Conservation (phyloP, 2,797 vertebrate genomes). For the Enteromius unitaeniatus region DNA sequence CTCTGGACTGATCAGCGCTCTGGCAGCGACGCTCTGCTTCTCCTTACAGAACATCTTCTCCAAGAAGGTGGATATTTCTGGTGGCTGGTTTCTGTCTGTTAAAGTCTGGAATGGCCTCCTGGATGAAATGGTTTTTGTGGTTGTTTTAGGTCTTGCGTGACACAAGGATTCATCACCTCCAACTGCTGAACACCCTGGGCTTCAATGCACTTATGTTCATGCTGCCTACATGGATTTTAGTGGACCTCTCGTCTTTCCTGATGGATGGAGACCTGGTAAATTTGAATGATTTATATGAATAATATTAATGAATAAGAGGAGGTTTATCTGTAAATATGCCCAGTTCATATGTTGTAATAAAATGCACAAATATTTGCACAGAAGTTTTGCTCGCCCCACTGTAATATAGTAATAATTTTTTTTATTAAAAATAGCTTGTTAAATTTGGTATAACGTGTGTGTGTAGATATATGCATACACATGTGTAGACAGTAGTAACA, state of each 20-base stretch:
- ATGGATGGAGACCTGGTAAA: conserved; percentile 93
- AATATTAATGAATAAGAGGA: not conserved
- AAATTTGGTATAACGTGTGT: not conserved
- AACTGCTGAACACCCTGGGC: conserved; percentile 92
- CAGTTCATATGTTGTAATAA: not conserved
- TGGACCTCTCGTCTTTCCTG: conserved; percentile 93
- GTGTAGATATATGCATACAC: too few relatives aligned
- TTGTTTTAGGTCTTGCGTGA: conserved; percentile 88
- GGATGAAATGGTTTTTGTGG: not conserved
- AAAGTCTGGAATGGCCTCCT: not conserved
- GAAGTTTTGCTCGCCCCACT: not conserved
- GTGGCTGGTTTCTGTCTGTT: not conserved
- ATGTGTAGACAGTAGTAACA: too few relatives aligned
- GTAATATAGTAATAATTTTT: not conserved
- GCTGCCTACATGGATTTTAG: conserved; percentile 96
- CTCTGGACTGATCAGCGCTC: conserved; percentile 93
- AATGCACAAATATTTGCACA: not conserved
- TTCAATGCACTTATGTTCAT: conserved; percentile 96
- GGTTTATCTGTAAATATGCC: not conserved
- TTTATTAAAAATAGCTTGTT: not conserved
- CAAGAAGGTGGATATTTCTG: conserved; percentile 87
- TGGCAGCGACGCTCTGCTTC: conserved; percentile 96
- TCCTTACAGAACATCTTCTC: conserved; percentile 99
- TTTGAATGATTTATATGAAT: not conserved
- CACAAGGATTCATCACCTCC: conserved; percentile 90